A percentile compares a stretch with the other conserved stretches of the same genome.
Evolutionary conservation across 2,888 invertebrate genomes (phyloP).

Genomic region (Eilema depressum): DNA sequence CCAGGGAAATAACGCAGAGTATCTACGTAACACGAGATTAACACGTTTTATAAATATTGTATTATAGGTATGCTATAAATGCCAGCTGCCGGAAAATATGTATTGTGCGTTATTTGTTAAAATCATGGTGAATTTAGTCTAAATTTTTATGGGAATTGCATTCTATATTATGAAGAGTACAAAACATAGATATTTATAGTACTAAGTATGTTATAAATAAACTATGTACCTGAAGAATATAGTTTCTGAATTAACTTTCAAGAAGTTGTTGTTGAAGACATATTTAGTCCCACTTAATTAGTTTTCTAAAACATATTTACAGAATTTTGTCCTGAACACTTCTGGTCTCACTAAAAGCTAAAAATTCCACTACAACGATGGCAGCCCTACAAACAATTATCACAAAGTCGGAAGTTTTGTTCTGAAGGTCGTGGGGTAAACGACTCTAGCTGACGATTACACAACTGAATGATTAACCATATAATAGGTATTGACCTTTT

Average conservation of each 20-base stretch:
- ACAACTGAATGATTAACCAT: constrained; percentile 68
- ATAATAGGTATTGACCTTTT: constrained; percentile 60
- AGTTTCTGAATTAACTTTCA: too few species aligned
- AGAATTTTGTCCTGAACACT: not conserved
- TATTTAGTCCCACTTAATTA: not conserved
- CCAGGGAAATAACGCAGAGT: not conserved
- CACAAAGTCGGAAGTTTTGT: constrained; percentile 67
- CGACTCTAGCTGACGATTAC: constrained; percentile 75
- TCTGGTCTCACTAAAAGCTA: not conserved
- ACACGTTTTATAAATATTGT: not conserved
- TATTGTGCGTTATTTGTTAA: not conserved
- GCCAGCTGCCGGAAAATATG: not conserved
- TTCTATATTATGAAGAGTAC: not conserved
- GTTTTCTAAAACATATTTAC: not conserved
- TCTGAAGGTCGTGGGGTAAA: constrained; percentile 82
- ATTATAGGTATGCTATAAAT: not conserved
- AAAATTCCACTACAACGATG: not conserved
- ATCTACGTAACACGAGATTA: too few species aligned
- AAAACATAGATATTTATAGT: too few species aligned
- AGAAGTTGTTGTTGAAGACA: not conserved
- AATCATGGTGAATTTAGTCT: not conserved
- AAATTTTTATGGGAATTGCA: not conserved
- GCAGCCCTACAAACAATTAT: constrained; percentile 50
- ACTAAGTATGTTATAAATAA: too few species aligned
- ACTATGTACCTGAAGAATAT: too few species aligned